Conservation (phyloP, 2,797 vertebrate species). For the Anguilla pacifica region DNA sequence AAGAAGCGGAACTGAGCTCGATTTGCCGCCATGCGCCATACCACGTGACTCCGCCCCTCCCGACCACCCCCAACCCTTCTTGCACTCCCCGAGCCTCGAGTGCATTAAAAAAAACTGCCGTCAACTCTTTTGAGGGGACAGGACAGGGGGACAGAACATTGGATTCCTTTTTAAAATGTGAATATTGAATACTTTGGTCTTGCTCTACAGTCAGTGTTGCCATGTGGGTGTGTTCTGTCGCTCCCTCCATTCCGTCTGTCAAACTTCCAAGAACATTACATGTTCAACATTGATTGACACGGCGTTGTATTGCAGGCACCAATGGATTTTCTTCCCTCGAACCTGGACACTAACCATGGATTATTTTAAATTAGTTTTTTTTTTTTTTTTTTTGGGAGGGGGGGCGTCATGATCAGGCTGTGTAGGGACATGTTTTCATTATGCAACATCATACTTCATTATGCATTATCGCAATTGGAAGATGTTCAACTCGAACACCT, state of each 20-base stretch:
- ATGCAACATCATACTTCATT: not conserved
- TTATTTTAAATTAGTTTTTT: not conserved
- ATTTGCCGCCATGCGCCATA: not conserved
- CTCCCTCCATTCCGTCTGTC: not conserved
- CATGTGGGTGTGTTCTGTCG: not conserved
- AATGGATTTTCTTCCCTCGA: not conserved
- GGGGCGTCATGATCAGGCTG: not conserved
- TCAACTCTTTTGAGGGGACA: not conserved
- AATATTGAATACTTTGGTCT: constrained; percentile 19
- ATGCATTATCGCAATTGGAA: not conserved
- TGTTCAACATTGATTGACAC: not conserved
- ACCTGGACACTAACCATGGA: not conserved
- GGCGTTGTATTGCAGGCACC: not conserved
- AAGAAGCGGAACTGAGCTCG: constrained; percentile 88
- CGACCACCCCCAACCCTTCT: not conserved
- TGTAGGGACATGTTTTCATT: not conserved
- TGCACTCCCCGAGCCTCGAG: not conserved
- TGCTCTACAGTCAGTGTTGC: constrained; percentile 1
- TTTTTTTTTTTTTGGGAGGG: not conserved
- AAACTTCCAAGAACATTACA: constrained; percentile 5
- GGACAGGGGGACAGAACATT: not conserved
- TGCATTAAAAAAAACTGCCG: not conserved
- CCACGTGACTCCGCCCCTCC: constrained; percentile 9
- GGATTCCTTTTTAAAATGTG: constrained; percentile 26
- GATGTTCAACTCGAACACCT: not conserved